These are phyloP conservation scores for Pantherophis alleghaniensis DNA, from an alignment of 2,797 vertebrate species.

Conservation along the genomic window DNA sequence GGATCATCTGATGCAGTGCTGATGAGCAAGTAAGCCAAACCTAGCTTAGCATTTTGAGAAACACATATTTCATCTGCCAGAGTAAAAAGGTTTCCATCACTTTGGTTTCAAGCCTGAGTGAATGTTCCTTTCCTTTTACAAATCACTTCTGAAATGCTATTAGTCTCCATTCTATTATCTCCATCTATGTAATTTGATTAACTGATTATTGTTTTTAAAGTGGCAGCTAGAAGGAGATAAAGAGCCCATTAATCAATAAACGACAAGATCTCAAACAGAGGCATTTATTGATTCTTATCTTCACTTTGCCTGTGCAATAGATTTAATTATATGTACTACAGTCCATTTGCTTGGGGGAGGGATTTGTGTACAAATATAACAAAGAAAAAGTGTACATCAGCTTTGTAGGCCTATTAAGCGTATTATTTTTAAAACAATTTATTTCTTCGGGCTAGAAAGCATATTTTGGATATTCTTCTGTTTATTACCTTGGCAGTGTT, in stretches of 20 bases:
- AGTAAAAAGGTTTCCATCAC: constrained; percentile 11
- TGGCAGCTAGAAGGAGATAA: constrained; percentile 52
- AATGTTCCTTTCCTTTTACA: constrained; percentile 6
- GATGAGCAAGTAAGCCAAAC: not conserved
- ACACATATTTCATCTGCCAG: not conserved
- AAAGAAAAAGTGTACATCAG: constrained; percentile 29
- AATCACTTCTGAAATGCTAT: not conserved
- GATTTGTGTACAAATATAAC: constrained; percentile 5
- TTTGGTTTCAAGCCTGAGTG: constrained; percentile 7
- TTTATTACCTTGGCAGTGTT: not conserved
- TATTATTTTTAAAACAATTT: constrained; percentile 35
- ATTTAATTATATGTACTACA: constrained; percentile 58
- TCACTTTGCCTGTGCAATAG: constrained; percentile 37
- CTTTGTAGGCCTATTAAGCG: constrained; percentile 29
- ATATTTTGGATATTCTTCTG: not conserved
- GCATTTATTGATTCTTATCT: constrained; percentile 51
- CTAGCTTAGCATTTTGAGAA: not conserved
- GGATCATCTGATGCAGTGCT: not conserved
- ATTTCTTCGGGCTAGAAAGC: constrained; percentile 2
- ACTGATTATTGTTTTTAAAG: constrained; percentile 64
- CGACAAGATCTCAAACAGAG: constrained; percentile 37
- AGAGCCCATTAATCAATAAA: constrained; percentile 58
- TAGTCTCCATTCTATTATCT: constrained; percentile 45
- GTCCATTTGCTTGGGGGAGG: constrained; percentile 39
- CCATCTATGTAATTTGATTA: constrained; percentile 65